phyloP scores from a whole-genome alignment of 2,113 vertebrate genomes.

The Mustelus asterias region DNA sequence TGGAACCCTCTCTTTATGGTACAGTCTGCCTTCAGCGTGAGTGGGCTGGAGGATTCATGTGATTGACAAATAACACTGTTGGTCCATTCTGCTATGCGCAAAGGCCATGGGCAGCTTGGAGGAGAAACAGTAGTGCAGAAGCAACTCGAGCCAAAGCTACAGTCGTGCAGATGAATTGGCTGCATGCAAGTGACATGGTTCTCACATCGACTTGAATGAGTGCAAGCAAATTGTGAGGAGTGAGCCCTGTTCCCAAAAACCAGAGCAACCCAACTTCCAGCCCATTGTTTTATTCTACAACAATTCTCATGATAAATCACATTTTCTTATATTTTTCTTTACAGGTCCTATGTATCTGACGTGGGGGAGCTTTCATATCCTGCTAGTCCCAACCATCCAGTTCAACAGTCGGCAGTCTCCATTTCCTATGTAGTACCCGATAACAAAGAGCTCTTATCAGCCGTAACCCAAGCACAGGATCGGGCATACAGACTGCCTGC shows the following conservation, averaged over 20 bases:
- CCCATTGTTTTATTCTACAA: not conserved
- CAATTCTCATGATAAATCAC: not conserved
- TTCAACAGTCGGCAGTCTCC: conserved; percentile 57
- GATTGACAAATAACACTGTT: not conserved
- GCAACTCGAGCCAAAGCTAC: not conserved
- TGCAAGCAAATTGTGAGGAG: not conserved
- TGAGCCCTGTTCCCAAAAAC: not conserved
- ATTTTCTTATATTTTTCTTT: not conserved
- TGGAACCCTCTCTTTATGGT: not conserved
- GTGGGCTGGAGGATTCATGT: not conserved
- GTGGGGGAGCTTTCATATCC: conserved; percentile 67
- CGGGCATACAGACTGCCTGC: conserved; percentile 57
- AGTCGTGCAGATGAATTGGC: not conserved
- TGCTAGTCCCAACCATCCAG: conserved; percentile 74
- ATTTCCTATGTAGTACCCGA: conserved; percentile 57
- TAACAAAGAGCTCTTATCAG: conserved; percentile 60
- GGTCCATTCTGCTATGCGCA: no score
- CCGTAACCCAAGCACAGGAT: conserved; percentile 64
- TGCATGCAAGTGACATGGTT: not conserved
- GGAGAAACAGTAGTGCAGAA: not conserved
- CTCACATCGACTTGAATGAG: not conserved
- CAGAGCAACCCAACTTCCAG: not conserved
- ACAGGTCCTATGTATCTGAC: conserved; percentile 73
- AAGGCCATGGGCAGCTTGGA: not conserved
- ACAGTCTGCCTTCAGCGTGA: not conserved